phyloP scores from a whole-genome alignment of 2,888 invertebrate species.

The Platycnemis pennipes region DNA sequence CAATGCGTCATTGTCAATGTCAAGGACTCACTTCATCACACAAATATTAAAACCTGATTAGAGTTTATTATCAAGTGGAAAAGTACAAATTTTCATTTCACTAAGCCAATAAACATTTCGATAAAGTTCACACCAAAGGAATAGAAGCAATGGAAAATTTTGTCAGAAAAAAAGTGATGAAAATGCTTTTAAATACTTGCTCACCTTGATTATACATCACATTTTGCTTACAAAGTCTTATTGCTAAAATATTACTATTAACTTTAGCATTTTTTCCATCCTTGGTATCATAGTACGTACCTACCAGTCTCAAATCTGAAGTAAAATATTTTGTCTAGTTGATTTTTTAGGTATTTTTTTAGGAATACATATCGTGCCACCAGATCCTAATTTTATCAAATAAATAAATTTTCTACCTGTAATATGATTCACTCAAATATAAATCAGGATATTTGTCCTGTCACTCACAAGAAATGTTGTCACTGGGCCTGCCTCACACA shows the following conservation, averaged over 20 bases:
- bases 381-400: neutral
- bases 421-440: neutral
- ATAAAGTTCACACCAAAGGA: too few species aligned
- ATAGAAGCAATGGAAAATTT: too few species aligned
- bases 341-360: neutral
- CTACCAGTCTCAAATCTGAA: neutral
- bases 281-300: neutral
- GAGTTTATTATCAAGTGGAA: too few species aligned
- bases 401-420: neutral
- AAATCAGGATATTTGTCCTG: neutral
- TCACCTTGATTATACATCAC: neutral
- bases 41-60: too few species aligned
- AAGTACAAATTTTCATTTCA: too few species aligned
- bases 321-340: neutral
- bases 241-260: neutral
- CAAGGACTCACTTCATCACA: too few species aligned
- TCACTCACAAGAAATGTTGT: neutral
- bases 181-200: neutral
- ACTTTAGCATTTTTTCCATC: neutral
- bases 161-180: too few species aligned
- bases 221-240: neutral
- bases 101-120: too few species aligned
- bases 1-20: too few species aligned
- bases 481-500: neutral
- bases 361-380: neutral